phyloP scores from a whole-genome alignment of 2,888 invertebrate species.

The Slavum lentiscoides region DNA sequence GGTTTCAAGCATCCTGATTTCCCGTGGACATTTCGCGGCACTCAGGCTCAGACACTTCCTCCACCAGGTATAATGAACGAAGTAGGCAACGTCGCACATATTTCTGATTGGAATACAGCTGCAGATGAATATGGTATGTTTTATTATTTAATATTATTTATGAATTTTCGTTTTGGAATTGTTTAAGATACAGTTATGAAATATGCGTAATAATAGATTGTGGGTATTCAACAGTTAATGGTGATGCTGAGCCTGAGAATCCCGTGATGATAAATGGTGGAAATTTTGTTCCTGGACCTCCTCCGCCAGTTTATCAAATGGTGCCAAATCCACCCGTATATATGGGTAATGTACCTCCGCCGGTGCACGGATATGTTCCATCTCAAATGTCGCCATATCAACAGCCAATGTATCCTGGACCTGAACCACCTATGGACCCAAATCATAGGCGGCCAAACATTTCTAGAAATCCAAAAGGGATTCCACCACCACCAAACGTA shows the following conservation, averaged over 20 bases:
- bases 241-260: constrained; percentile 44
- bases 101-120: constrained; percentile 51
- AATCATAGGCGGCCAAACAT: constrained; percentile 42
- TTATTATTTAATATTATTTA: neutral
- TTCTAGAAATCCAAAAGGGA: constrained; percentile 44
- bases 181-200: constrained; percentile 5
- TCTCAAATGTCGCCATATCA: constrained; percentile 49
- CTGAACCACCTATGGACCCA: constrained; percentile 47
- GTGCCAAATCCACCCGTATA: constrained; percentile 44
- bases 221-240: constrained; percentile 49
- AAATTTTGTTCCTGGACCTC: constrained; percentile 47
- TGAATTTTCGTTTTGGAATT: neutral
- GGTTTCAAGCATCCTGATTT: constrained; percentile 49
- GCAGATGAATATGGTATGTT: constrained; percentile 48
- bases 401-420: constrained; percentile 45
- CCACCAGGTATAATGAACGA: constrained; percentile 32
- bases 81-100: constrained; percentile 36
- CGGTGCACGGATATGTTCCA: constrained; percentile 46
- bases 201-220: constrained; percentile 32
- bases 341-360: constrained; percentile 46
- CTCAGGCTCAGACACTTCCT: constrained; percentile 32
- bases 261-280: constrained; percentile 48
- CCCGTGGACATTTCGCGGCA: constrained; percentile 48
- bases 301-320: constrained; percentile 50
- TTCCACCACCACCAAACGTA: constrained; percentile 47